Conservation (phyloP, 2,797 vertebrate species). For the Sus cebifrons region DNA sequence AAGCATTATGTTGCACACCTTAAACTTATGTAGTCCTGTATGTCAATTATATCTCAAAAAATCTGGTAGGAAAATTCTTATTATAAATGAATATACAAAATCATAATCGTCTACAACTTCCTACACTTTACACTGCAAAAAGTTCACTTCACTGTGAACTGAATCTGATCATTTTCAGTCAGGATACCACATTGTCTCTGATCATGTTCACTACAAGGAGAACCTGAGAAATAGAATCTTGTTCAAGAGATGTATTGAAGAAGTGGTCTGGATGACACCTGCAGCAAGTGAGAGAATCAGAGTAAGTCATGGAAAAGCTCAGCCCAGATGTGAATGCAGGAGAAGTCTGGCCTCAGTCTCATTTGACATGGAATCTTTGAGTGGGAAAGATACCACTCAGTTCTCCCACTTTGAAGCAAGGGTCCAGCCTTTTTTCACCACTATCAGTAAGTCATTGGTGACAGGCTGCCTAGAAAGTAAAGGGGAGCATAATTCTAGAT, state of each 20-base stretch:
- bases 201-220: neutral
- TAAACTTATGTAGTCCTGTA: neutral
- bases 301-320: neutral
- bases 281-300: neutral
- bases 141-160: neutral
- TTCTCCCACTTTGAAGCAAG: neutral
- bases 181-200: neutral
- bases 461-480: neutral
- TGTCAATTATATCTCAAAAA: neutral
- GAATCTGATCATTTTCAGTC: neutral
- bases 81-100: slow-evolving; percentile 28
- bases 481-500: neutral
- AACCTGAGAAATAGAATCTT: neutral
- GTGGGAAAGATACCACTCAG: neutral
- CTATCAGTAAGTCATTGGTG: neutral
- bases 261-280: neutral
- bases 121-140: neutral
- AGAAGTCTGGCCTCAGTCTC: neutral
- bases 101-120: neutral
- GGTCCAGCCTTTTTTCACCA: neutral
- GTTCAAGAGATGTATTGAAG: neutral
- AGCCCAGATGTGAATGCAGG: accelerated
- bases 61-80: neutral
- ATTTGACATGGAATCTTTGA: neutral
- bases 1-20: neutral